Percentiles rank a stretch among this genome's conserved stretches.
phyloP scores from a whole-genome alignment of 2,797 vertebrate genomes.

The Lophotriccus pileatus region DNA sequence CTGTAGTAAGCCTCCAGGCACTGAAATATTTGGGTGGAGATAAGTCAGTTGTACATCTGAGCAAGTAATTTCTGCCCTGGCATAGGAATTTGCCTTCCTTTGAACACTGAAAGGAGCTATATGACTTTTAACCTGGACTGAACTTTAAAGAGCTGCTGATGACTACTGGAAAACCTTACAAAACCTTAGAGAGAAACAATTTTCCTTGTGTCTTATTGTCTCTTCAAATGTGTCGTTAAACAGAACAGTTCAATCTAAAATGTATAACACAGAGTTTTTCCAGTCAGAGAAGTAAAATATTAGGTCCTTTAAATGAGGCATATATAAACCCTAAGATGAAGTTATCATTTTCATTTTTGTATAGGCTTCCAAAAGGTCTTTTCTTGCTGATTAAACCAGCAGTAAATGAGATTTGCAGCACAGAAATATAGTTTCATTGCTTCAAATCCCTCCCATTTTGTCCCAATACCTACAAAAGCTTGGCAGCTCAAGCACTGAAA shows the following conservation, averaged over 20 bases:
- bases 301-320: neutral
- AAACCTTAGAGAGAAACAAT: neutral
- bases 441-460: neutral
- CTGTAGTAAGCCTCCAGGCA: neutral
- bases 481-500: neutral
- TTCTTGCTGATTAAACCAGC: neutral
- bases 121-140: slow-evolving; percentile 13
- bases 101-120: neutral
- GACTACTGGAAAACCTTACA: slow-evolving; percentile 22
- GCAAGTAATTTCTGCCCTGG: slow-evolving; percentile 40
- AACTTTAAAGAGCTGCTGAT: neutral
- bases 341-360: neutral
- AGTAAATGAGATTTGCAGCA: neutral
- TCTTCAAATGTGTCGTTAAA: neutral
- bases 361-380: neutral
- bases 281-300: neutral
- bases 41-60: slow-evolving; percentile 31
- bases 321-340: neutral
- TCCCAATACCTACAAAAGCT: neutral
- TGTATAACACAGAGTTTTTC: neutral
- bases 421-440: neutral
- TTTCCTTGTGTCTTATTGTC: neutral
- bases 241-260: neutral
- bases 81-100: neutral
- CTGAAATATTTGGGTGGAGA: slow-evolving; percentile 31